Conservation (phyloP, 2,888 invertebrate genomes). For the Tipula vernalis region DNA sequence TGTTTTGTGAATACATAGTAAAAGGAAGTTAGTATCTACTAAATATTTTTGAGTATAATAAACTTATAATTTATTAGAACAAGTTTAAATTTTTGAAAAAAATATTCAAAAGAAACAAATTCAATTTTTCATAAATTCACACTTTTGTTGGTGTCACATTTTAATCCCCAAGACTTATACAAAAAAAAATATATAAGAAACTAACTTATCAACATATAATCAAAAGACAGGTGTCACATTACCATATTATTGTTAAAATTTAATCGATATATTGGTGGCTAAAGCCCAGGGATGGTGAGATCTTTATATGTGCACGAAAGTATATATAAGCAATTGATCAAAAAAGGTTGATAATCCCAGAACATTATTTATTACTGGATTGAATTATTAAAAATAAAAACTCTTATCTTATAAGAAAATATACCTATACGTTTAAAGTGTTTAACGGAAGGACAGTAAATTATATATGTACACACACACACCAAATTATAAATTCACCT, state of each 20-base stretch:
- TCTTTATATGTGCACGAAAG: neutral
- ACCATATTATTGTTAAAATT: neutral
- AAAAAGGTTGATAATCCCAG: neutral
- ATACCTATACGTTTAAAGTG: neutral
- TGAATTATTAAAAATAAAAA: neutral
- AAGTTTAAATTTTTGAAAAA: neutral
- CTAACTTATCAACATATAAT: slow-evolving; percentile 9
- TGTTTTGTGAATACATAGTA: neutral
- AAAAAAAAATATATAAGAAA: neutral
- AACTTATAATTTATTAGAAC: neutral
- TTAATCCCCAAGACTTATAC: neutral
- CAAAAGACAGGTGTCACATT: slow-evolving; percentile 9
- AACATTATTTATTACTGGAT: neutral
- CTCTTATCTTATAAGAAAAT: neutral
- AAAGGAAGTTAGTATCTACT: neutral
- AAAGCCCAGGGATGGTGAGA: neutral
- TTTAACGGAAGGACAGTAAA: neutral
- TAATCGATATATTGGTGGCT: neutral
- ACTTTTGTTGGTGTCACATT: slow-evolving; percentile 5
- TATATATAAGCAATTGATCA: neutral
- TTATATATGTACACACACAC: neutral
- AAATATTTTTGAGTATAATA: neutral
- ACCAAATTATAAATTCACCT: neutral
- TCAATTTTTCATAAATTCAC: slow-evolving; percentile 10
- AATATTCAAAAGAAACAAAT: neutral